Evolutionary conservation across 2,888 invertebrate genomes (phyloP), one percentile per base, ranked within the genome.

Genomic region (Osedax fenrisi): DNA sequence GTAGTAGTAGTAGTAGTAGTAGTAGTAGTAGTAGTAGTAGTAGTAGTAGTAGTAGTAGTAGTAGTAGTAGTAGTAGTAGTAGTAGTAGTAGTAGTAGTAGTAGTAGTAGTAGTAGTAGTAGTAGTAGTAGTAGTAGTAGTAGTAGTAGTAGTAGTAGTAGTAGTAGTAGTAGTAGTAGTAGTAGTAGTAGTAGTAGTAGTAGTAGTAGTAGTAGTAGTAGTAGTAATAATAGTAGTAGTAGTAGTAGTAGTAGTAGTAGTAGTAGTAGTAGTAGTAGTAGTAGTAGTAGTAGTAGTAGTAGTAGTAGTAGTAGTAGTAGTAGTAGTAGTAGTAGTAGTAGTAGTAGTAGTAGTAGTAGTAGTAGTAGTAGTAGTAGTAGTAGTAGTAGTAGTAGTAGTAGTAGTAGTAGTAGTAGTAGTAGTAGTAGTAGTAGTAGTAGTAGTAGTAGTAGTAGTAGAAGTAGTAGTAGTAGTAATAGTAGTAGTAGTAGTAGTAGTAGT

Each of bases 201-300:
- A 56, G 56, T 56, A 56, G 56, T 56, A 56, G 56, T 17, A 56
- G 56, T 56, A 56, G 56, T 17, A 56, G 56, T 17, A 56, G 56
- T 17, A 56, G 56, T 17, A 61, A 5, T 5, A 61, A 2, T 5
- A 61, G 61, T 5, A 61, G 5, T 5, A 61, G 61, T 61, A 3
- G 56, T 56, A n/a, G 56, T 56, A 17, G 56, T 56, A 56, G 56
- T 56, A 56, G 56, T 56, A 56, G 17, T 56, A 56, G 10, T 56
- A 56, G 56, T 56, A 56, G 56, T 56, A 56, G 17, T 17, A 56
- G 56, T 56, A 56, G 56, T 56, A 56, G 56, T 56, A 13, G 56
- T 56, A 56, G 56, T 56, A 56, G 56, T 56, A 56, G 56, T 56
- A 56, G 56, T 56, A 56, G 56, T 56, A 56, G 56, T 56, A 56